Base-by-base conservation (phyloP, 1,140 invertebrate species). In the Copidosoma floridanum region DNA sequence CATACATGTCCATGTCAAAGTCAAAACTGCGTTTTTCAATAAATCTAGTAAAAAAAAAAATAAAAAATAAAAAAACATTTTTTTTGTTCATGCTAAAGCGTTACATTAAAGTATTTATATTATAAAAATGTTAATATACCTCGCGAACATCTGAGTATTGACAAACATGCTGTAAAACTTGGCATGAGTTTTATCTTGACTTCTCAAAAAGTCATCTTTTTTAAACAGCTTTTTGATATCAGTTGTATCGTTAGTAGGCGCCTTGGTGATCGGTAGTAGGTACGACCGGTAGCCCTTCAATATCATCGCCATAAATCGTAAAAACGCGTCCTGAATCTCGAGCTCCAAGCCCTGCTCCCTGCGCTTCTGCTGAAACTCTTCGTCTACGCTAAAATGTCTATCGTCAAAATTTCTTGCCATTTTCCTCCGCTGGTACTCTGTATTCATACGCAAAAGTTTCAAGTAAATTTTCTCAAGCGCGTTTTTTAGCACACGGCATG, bases 1-100 rank as follows among this genome's bases (percentile, higher is more conserved):
- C 85, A 2, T 77, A 74, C 77, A 87, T 86, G 82, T 99, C 95
- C 76, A 94, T 94, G 70, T 98, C 95, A 12, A 95, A 97, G 0
- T 99, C 94, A 82, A 99, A 99, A 68, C 95, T 98, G 35, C 97
- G 85, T 80, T 99, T 97, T 81, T 99, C 97, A 66, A 99, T 98
- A 79, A 99, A 99, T 40, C 95, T 88, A 38, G 54, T 46, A 51
- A 64, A 63, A 16, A 47, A 8, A 53, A 44, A 35, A 50, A 2
- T 29, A 3, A 50, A 50, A n/a, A n/a, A n/a, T n/a, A n/a, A n/a
- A n/a, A n/a, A n/a, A n/a, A n/a, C n/a, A n/a, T 3, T 18, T 46
- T 21, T 21, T 18, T 46, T 8, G 18, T 29, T 10, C 27, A 7
- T 8, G n/a, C n/a, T n/a, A n/a, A n/a, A n/a, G n/a, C n/a, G n/a